A percentile compares a stretch with the other conserved stretches of the same genome.
These are phyloP conservation scores for Porites lutea DNA, from an alignment of 64 coral and sea anemone species.

Conservation along the genomic window DNA sequence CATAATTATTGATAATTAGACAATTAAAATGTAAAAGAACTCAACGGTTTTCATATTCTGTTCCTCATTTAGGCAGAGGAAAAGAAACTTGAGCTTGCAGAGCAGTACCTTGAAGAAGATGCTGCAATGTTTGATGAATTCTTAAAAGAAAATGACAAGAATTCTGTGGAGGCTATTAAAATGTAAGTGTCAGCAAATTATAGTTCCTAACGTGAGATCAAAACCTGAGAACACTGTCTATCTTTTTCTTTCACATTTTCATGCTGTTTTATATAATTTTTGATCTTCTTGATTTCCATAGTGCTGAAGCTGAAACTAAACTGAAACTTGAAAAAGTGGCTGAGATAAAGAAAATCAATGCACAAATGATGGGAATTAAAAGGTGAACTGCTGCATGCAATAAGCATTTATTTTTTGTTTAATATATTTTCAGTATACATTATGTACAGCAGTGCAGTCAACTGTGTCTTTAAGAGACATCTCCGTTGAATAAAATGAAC, in stretches of 20 bases:
- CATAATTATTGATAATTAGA: no score
- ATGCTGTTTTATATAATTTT: background rate
- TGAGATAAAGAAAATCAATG: constrained; percentile 99
- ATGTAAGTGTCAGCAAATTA: constrained; percentile 66
- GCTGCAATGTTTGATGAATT: constrained; percentile 99
- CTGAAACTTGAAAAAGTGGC: constrained; percentile 97
- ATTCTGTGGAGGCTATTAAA: constrained; percentile 98
- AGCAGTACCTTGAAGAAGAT: constrained; percentile 99
- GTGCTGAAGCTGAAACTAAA: constrained; percentile 99
- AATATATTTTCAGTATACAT: no score
- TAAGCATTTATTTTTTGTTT: background rate
- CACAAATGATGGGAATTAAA: constrained; percentile 99
- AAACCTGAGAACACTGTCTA: no score
- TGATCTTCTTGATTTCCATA: background rate
- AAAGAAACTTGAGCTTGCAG: constrained; percentile 97
- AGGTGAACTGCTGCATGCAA: constrained; percentile 29
- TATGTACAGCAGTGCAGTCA: no score
- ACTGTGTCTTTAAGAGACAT: no score
- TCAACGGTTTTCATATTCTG: background rate
- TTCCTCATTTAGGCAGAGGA: constrained; percentile 78
- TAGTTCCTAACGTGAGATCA: no score
- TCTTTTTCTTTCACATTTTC: background rate
- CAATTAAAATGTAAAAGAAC: no score
- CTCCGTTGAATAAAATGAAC: no score
- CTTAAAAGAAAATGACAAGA: constrained; percentile 99